Evolutionary conservation across 1,140 invertebrate genomes (phyloP), one percentile per base, ranked within the genome.

Genomic region (Leguminivora glycinivorella): DNA sequence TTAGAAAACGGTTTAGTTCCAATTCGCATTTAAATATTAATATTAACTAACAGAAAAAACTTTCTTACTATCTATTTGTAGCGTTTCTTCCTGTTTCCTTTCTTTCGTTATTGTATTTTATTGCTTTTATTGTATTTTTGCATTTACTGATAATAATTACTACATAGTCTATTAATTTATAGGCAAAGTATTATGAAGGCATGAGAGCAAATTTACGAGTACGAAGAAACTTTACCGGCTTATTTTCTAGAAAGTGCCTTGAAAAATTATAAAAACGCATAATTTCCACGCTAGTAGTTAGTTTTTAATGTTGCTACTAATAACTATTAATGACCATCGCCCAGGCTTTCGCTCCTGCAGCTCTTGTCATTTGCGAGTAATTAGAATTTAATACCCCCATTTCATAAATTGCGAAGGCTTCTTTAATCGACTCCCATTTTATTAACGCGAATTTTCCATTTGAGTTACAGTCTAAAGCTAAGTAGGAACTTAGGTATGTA

Each of bases 311-410:
- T 83, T 81, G 74, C 77, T 70, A 72, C 76, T 89, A 87, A 88
- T 81, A 78, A 88, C 81, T 85, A 89, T 85, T 83, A 89, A 89
- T 89, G 84, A 80, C 74, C 72, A 69, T 69, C 25, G 69, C 72
- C 47, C 69, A 76, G 73, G 77, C 73, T 76, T 80, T 78, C 82
- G 81, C 78, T 78, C 74, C 77, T 70, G 75, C 56, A 80, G 82
- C 82, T 82, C 81, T 76, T 83, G 80, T 87, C 85, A 85, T 89
- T 87, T 85, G 78, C 76, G 74, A 82, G 77, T 81, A 85, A 88
- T 88, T 88, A 87, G 73, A 75, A 74, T 58, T 58, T 58, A 58
- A 58, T 71, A 79, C 81, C 75, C 79, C 79, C 83, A 70, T 81
- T 79, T 82, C 73, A 71, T 85, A 81, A 88, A 86, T 83, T 86